These are phyloP conservation scores for Drosophila koepferae DNA, from an alignment of 2,888 invertebrate genomes.

Conservation along the genomic window DNA sequence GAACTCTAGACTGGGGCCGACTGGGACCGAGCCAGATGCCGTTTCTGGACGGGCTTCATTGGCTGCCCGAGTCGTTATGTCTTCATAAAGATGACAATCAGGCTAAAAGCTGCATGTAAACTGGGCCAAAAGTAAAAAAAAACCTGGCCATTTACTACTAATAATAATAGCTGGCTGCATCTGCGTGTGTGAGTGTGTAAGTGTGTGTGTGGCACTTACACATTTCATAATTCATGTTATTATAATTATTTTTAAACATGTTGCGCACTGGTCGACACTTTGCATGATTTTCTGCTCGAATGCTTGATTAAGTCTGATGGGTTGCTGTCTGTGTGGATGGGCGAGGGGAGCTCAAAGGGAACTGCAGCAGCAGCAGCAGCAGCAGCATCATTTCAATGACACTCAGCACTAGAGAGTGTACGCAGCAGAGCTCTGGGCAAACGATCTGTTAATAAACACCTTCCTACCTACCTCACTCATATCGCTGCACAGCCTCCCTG, in stretches of 20 bases:
- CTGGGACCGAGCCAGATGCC: conserved; percentile 24
- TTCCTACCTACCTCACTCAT: conserved; percentile 47
- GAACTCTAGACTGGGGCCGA: neutral
- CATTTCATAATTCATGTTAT: conserved; percentile 70
- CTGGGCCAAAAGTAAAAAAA: conserved; percentile 62
- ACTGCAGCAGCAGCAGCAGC: neutral
- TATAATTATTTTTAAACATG: conserved; percentile 78
- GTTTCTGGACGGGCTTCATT: conserved; percentile 42
- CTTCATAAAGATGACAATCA: conserved; percentile 79
- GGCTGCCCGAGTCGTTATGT: conserved; percentile 69
- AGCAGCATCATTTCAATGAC: conserved; percentile 38
- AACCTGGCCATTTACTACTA: conserved; percentile 59
- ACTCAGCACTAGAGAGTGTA: conserved; percentile 56
- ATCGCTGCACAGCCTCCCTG: neutral
- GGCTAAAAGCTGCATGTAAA: conserved; percentile 65
- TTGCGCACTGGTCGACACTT: conserved; percentile 68
- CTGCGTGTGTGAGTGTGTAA: neutral
- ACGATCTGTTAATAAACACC: conserved; percentile 84
- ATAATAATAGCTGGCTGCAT: conserved; percentile 58
- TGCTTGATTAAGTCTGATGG: conserved; percentile 53
- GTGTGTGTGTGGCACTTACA: conserved; percentile 20
- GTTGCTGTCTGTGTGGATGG: neutral
- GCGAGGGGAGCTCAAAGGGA: neutral
- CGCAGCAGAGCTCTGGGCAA: conserved; percentile 67
- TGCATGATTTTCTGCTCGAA: conserved; percentile 76